phyloP scores from a whole-genome alignment of 2,888 invertebrate species.

The Epicampocera succincta region DNA sequence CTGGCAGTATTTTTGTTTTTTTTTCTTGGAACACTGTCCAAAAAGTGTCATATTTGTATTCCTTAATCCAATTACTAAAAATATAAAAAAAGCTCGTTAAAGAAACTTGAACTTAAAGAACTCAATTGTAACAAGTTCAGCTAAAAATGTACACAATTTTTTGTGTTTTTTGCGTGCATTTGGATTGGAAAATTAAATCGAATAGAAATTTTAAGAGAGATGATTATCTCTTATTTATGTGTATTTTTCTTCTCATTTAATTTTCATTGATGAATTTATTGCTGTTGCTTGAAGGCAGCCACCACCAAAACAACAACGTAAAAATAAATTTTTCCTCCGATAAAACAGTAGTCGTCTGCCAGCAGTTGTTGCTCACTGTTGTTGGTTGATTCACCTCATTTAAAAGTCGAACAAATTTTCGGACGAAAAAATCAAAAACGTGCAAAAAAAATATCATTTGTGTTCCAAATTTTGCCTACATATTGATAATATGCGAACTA shows the following conservation, averaged over 20 bases:
- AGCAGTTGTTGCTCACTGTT: slow-evolving; percentile 52
- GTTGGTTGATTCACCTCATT: slow-evolving; percentile 5
- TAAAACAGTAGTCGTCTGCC: slow-evolving; percentile 61
- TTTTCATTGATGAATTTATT: slow-evolving; percentile 48
- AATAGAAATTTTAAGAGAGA: too few relatives aligned
- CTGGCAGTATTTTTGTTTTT: too few relatives aligned
- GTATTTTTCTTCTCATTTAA: slow-evolving; percentile 22
- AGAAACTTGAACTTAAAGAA: slow-evolving; percentile 41
- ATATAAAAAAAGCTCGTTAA: slow-evolving; percentile 3
- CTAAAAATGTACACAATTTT: neutral
- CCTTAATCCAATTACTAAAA: neutral
- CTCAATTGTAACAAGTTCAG: slow-evolving; percentile 63
- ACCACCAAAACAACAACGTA: slow-evolving; percentile 24
- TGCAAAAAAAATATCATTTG: slow-evolving; percentile 46
- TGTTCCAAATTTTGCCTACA: neutral
- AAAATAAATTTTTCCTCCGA: slow-evolving; percentile 42
- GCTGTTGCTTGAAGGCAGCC: slow-evolving; percentile 13
- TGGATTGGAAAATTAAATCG: too few relatives aligned
- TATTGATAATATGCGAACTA: slow-evolving; percentile 31
- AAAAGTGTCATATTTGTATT: too few relatives aligned
- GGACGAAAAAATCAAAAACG: slow-evolving; percentile 9
- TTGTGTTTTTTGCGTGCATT: too few relatives aligned
- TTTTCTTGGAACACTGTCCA: too few relatives aligned
- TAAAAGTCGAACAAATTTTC: slow-evolving; percentile 3
- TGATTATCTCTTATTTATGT: slow-evolving; percentile 35